Evolutionary conservation across 1,140 invertebrate species (phyloP).

Genomic region (Ceratina japonica): DNA sequence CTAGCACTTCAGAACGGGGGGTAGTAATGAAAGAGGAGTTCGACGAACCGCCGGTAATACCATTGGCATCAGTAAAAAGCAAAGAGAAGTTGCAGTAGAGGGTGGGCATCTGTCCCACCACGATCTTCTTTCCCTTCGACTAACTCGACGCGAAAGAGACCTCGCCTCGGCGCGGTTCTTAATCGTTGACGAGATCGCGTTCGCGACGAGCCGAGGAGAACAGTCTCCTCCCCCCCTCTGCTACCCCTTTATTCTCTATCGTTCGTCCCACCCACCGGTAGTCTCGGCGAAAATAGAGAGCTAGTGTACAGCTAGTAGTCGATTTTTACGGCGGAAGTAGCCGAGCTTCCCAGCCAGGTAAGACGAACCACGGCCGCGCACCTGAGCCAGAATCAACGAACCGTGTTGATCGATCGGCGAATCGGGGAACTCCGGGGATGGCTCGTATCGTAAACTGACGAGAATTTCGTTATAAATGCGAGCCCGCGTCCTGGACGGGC

Average conservation of each 20-base stretch:
- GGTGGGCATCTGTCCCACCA: constrained; percentile 12
- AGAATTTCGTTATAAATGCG: not conserved
- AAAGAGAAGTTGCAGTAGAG: not conserved
- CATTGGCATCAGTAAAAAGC: constrained; percentile 33
- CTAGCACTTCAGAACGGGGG: not conserved
- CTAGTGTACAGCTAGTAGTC: constrained; percentile 3
- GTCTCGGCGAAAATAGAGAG: constrained; percentile 31
- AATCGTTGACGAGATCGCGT: constrained; percentile 58
- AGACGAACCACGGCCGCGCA: constrained; percentile 20
- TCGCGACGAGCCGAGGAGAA: not conserved
- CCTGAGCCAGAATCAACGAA: constrained; percentile 19
- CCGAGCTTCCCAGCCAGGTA: not conserved
- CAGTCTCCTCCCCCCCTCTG: not conserved
- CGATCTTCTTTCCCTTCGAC: constrained; percentile 28
- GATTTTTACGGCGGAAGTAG: constrained; percentile 42
- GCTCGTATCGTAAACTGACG: constrained; percentile 12
- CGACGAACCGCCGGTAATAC: constrained; percentile 19
- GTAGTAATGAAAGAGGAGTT: not conserved
- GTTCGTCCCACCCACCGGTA: not conserved
- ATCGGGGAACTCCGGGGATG: not conserved
- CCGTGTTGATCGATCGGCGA: constrained; percentile 38
- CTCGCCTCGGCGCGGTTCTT: constrained; percentile 42
- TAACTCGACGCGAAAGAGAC: constrained; percentile 13
- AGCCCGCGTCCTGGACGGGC: too few relatives aligned
- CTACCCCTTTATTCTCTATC: too few relatives aligned